These are phyloP conservation scores for Hystrix brachyura DNA, from an alignment of 2,113 vertebrate species.

Conservation along the genomic window DNA sequence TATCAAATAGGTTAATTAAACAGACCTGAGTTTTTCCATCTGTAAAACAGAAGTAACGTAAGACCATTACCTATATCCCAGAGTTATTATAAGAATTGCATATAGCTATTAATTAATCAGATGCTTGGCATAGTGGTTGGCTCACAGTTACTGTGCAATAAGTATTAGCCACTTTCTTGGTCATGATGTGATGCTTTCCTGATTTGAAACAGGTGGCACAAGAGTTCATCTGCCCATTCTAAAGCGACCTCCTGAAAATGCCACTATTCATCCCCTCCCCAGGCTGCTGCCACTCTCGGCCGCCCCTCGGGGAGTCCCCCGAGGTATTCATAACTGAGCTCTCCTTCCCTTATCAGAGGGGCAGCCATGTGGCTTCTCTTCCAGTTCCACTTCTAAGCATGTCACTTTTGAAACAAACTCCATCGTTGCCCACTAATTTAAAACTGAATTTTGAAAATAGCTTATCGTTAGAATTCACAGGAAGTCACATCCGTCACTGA, in stretches of 20 bases:
- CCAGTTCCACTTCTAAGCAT: conserved; percentile 20
- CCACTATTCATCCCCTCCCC: background rate
- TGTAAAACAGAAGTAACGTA: background rate
- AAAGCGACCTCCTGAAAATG: background rate
- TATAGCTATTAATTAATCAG: background rate
- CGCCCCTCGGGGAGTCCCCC: background rate
- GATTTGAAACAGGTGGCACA: background rate
- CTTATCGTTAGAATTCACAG: conserved; percentile 67
- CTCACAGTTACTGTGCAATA: background rate
- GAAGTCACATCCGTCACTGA: conserved; percentile 68
- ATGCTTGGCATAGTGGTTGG: background rate
- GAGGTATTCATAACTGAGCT: background rate
- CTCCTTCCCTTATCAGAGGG: background rate
- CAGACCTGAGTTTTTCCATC: background rate
- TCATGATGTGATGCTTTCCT: background rate
- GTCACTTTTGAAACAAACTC: conserved; percentile 65
- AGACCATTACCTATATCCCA: background rate
- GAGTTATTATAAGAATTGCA: background rate
- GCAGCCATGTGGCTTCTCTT: background rate
- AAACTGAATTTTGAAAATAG: conserved; percentile 74
- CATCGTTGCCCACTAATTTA: conserved; percentile 65
- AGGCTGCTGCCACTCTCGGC: background rate
- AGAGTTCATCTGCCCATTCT: background rate
- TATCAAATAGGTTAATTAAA: background rate
- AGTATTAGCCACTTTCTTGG: background rate